Percentiles rank a stretch among this genome's conserved stretches.
Evolutionary conservation across 2,888 invertebrate genomes (phyloP).

Genomic region (Limulus polyphemus): DNA sequence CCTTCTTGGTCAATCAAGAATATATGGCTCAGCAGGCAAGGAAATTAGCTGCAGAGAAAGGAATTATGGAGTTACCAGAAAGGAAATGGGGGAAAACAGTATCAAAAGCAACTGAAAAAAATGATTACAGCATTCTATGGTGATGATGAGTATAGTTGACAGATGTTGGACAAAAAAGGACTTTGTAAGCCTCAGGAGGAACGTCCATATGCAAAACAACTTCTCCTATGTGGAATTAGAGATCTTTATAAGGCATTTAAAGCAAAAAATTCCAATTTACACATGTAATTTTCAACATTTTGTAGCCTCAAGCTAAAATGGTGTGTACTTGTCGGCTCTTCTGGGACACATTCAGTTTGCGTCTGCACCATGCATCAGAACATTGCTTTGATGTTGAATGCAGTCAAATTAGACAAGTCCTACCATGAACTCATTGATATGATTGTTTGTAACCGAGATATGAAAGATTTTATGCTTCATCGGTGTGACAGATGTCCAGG

Average conservation of each 20-base stretch:
- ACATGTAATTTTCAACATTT: not conserved
- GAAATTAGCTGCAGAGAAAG: not conserved
- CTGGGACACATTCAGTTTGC: not conserved
- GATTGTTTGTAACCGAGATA: not conserved
- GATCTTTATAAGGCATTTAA: not conserved
- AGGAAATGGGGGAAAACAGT: no score
- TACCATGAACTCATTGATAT: not conserved
- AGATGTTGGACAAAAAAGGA: no score
- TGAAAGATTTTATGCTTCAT: not conserved
- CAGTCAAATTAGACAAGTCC: not conserved
- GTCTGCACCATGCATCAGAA: not conserved
- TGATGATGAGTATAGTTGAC: no score
- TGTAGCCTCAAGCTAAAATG: not conserved
- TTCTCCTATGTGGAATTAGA: no score
- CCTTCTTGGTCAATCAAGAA: not conserved
- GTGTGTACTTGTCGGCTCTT: not conserved
- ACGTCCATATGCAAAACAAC: no score
- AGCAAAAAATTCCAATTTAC: not conserved
- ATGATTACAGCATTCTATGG: no score
- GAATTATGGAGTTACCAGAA: not conserved
- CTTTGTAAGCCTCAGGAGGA: no score
- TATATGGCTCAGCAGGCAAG: not conserved
- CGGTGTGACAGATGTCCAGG: not conserved
- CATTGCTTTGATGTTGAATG: not conserved
- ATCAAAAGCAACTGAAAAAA: no score